Evolutionary conservation across 2,888 invertebrate species (phyloP).

Genomic region (Hipparchia sbordonii): DNA sequence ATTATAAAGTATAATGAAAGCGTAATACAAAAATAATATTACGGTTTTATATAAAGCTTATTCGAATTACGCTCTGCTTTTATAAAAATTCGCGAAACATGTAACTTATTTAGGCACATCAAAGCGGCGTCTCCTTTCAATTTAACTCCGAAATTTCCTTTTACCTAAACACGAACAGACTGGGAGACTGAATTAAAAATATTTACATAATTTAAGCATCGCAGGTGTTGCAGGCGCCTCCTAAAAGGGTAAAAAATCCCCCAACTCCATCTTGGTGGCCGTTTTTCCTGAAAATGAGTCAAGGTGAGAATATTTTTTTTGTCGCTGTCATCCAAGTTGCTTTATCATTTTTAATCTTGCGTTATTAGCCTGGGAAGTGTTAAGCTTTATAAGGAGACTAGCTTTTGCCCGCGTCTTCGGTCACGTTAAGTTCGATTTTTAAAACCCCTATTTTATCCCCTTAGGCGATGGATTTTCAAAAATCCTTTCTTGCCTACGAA

Average conservation of each 20-base stretch:
- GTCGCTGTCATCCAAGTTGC: conserved; percentile 12
- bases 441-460: too few species aligned
- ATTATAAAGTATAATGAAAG: background rate
- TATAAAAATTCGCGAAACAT: conserved; percentile 29
- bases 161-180: conserved; percentile 38
- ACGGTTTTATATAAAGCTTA: conserved; percentile 4
- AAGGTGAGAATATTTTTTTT: conserved; percentile 36
- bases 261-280: conserved; percentile 41
- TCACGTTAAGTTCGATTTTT: too few species aligned
- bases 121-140: conserved; percentile 36
- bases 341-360: conserved; percentile 20
- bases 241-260: conserved; percentile 46
- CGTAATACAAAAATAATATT: conserved; percentile 12
- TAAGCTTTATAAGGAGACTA: background rate
- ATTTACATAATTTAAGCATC: conserved; percentile 48
- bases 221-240: conserved; percentile 44
- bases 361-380: conserved; percentile 1
- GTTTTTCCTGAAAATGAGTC: conserved; percentile 36
- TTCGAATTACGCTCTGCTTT: conserved; percentile 7
- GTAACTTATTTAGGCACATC: conserved; percentile 36
- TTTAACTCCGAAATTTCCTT: conserved; percentile 35
- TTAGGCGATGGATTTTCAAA: too few species aligned
- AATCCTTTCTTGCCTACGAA: too few species aligned
- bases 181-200: conserved; percentile 44
- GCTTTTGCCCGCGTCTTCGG: too few species aligned